Evolutionary conservation across 2,113 vertebrate genomes (phyloP).

Genomic region (Anser cygnoides): DNA sequence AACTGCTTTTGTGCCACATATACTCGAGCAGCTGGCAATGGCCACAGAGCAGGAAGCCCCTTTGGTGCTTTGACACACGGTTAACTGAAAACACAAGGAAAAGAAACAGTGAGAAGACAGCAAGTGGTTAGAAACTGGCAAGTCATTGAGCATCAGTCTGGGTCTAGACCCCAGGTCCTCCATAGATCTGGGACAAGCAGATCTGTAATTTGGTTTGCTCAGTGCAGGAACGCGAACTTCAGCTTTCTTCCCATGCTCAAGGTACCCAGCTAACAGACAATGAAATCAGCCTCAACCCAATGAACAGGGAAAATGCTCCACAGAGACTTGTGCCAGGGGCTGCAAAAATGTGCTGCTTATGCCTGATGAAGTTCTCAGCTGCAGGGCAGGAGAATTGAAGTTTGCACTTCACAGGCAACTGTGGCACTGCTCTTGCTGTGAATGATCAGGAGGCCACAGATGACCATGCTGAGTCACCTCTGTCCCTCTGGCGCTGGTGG

Average conservation of each 20-base stretch:
- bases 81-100: slow-evolving; percentile 18
- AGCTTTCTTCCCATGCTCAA: background rate
- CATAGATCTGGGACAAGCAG: background rate
- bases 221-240: background rate
- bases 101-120: background rate
- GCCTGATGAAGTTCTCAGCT: background rate
- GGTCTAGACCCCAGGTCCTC: background rate
- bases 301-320: background rate
- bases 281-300: background rate
- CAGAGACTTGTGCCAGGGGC: background rate
- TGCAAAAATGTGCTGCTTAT: background rate
- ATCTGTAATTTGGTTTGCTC: background rate
- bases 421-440: accelerated
- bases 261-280: background rate
- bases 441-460: background rate
- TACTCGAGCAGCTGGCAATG: background rate
- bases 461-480: background rate
- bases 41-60: background rate
- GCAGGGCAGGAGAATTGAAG: background rate
- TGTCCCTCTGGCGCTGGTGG: background rate
- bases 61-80: background rate
- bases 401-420: background rate
- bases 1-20: background rate
- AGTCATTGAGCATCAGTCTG: background rate
- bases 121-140: background rate